phyloP scores from a whole-genome alignment of 1,140 invertebrate genomes.

The Steinernema khuongi region DNA sequence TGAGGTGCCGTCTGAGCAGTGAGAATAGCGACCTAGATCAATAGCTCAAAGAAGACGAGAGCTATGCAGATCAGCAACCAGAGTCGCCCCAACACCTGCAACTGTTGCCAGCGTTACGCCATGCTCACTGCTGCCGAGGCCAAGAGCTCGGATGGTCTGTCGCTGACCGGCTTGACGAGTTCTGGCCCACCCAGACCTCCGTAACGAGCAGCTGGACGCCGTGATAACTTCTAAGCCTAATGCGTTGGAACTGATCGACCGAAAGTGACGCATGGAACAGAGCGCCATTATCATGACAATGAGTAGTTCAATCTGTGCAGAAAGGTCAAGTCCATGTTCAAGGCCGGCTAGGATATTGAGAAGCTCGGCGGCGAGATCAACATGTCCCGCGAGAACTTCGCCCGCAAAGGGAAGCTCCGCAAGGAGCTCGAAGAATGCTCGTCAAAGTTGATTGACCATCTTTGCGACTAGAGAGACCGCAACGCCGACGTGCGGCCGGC shows the following conservation, averaged over 20 bases:
- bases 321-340: slow-evolving; percentile 63
- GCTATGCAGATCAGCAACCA: too few species aligned
- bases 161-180: slow-evolving; percentile 66
- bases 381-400: slow-evolving; percentile 83
- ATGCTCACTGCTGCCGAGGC: slow-evolving; percentile 51
- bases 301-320: slow-evolving; percentile 72
- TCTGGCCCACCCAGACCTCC: slow-evolving; percentile 96
- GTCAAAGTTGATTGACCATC: slow-evolving; percentile 69
- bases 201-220: slow-evolving; percentile 93
- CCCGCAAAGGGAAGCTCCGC: slow-evolving; percentile 95
- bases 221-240: too few species aligned
- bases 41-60: too few species aligned
- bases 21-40: too few species aligned
- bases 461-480: slow-evolving; percentile 53
- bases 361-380: slow-evolving; percentile 88
- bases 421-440: slow-evolving; percentile 95
- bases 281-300: too few species aligned
- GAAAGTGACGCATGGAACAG: slow-evolving; percentile 49
- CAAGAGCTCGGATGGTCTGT: slow-evolving; percentile 50
- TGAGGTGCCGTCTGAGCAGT: too few species aligned
- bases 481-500: slow-evolving; percentile 49
- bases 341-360: slow-evolving; percentile 93
- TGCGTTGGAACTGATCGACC: slow-evolving; percentile 61
- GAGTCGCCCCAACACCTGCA: too few species aligned
- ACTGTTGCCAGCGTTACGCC: slow-evolving; percentile 79